Evolutionary conservation across 2,797 vertebrate genomes (phyloP).

Genomic region (Thalassophryne amazonica): DNA sequence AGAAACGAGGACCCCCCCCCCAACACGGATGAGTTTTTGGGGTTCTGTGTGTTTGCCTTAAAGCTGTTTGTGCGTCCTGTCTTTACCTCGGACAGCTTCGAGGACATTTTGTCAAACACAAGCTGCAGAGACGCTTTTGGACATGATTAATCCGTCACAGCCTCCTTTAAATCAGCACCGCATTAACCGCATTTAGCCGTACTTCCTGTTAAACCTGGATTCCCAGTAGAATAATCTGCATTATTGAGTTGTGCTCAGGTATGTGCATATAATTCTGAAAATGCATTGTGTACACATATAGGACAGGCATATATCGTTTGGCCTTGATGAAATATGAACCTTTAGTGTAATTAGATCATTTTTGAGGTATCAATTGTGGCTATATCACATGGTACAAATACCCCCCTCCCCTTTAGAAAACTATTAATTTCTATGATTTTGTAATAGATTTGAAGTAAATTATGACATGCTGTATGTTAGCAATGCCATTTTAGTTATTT

Average conservation of each 20-base stretch:
- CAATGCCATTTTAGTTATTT: constrained; percentile 49
- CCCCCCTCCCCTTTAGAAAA: constrained; percentile 71
- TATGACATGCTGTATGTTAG: constrained; percentile 32
- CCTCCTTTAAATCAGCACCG: constrained; percentile 42
- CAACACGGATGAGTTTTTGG: constrained; percentile 32
- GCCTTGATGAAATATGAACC: constrained; percentile 67
- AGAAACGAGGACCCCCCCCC: too few species aligned
- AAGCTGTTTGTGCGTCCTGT: constrained; percentile 58
- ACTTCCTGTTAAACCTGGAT: constrained; percentile 68
- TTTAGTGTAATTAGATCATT: constrained; percentile 74
- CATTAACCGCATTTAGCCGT: constrained; percentile 51
- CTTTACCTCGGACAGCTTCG: constrained; percentile 52
- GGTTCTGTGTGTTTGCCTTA: constrained; percentile 67
- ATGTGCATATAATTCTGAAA: constrained; percentile 84
- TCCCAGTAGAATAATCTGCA: constrained; percentile 67
- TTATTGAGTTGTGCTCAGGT: constrained; percentile 91
- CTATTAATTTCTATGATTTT: constrained; percentile 54
- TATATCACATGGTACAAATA: constrained; percentile 74
- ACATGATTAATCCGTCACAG: constrained; percentile 31
- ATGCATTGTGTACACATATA: constrained; percentile 78
- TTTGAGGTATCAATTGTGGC: constrained; percentile 73
- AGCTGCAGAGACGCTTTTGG: constrained; percentile 36
- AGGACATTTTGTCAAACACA: constrained; percentile 39
- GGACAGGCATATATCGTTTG: constrained; percentile 66
- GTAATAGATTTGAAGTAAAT: constrained; percentile 38